Conservation (phyloP, 1,140 invertebrate species). For the Patella vulgata region DNA sequence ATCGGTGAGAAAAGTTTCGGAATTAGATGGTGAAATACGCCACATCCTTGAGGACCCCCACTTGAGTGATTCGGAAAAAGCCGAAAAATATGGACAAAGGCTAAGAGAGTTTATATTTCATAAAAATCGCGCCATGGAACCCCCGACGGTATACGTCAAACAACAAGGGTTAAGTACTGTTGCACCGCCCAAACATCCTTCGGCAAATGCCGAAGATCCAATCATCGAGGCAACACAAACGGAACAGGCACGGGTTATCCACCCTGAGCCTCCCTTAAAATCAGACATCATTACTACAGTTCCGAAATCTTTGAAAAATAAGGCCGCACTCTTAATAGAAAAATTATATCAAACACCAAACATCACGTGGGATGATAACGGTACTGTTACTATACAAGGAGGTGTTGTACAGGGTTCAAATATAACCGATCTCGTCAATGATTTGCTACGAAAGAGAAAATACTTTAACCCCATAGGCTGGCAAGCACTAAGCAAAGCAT, state of each 20-base stretch:
- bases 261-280: not conserved
- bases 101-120: too few relatives aligned
- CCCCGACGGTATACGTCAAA: too few relatives aligned
- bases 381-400: not conserved
- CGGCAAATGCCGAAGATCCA: too few relatives aligned
- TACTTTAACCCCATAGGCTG: not conserved
- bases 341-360: not conserved
- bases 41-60: too few relatives aligned
- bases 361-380: conserved; percentile 5
- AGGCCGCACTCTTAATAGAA: conserved; percentile 6
- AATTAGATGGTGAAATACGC: too few relatives aligned
- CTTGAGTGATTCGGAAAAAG: too few relatives aligned
- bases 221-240: not conserved
- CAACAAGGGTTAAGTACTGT: too few relatives aligned
- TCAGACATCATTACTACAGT: conserved; percentile 6
- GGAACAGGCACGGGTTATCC: too few relatives aligned
- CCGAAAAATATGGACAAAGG: too few relatives aligned
- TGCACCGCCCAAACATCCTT: too few relatives aligned
- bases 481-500: not conserved
- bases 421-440: conserved; percentile 4
- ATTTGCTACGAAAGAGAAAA: conserved; percentile 10
- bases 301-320: conserved; percentile 9
- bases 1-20: too few relatives aligned
- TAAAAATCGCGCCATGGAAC: too few relatives aligned
- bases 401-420: conserved; percentile 3